Evolutionary conservation across 1,140 invertebrate species (phyloP).

Genomic region (Periplaneta americana): DNA sequence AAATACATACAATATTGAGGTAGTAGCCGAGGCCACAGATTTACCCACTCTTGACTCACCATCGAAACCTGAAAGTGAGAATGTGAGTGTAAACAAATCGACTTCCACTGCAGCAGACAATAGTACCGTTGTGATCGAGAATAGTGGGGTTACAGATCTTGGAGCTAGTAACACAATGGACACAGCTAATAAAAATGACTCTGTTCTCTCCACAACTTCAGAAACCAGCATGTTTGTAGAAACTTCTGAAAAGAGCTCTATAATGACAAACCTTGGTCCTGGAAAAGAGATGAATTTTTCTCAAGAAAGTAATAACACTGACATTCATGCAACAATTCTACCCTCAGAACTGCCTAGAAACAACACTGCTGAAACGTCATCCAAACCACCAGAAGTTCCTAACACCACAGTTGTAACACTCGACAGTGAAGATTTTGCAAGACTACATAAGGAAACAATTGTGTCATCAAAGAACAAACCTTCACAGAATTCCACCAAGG

Average conservation of each 20-base stretch:
- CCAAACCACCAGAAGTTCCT: conserved; percentile 15
- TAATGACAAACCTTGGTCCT: background rate
- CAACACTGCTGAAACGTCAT: background rate
- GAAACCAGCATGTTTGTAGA: background rate
- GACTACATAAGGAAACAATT: background rate
- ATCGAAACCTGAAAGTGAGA: background rate
- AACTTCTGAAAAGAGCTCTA: background rate
- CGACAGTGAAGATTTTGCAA: background rate
- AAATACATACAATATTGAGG: background rate
- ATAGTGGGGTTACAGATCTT: too few species aligned
- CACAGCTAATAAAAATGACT: too few species aligned
- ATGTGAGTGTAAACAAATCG: background rate
- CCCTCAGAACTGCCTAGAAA: background rate
- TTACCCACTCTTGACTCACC: background rate
- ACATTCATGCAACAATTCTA: background rate
- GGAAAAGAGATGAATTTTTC: background rate
- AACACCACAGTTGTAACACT: background rate
- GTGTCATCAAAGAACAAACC: background rate
- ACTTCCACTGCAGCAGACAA: background rate
- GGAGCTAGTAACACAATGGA: too few species aligned
- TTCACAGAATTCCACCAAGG: background rate
- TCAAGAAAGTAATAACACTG: background rate
- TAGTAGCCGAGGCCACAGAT: background rate
- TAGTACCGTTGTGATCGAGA: background rate
- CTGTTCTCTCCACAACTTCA: background rate